Evolutionary conservation across 2,797 vertebrate species (phyloP), one percentile per base, ranked within the genome.

Genomic region (Sebastes reedi): DNA sequence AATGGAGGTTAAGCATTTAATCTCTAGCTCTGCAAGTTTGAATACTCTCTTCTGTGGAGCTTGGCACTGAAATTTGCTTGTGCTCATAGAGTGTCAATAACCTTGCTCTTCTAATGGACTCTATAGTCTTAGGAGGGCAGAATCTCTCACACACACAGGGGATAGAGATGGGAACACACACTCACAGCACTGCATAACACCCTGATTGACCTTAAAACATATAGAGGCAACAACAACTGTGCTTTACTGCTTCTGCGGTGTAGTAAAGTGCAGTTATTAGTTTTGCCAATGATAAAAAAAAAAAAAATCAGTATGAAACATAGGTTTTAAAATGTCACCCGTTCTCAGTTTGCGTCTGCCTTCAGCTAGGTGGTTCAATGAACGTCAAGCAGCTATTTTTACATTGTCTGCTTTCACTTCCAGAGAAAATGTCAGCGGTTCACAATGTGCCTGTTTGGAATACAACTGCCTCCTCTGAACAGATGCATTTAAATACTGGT

Each of bases 401-500:
- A 90, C 86, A 86, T 82, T 29, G 86, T 83, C 84, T 89, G 85
- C 91, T 87, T 90, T 87, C 72, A 55, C 75, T 78, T 81, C 79
- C 78, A 83, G 80, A 80, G 91, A 90, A 95, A 95, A 95, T 95
- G 94, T 95, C 93, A 96, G 87, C 80, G 6, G 78, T 77, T 91
- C 73, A 81, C 84, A 86, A 81, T 81, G 84, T 84, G 87, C 74
- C 72, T 84, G 70, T 85, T 92, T 91, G 89, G 87, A 91, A 83
- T 83, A 81, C 76, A 77, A 92, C 83, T 70, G 84, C 83, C 76
- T 90, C 67, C 75, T 80, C 85, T 54, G 87, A 95, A 82, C 94
- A 95, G 91, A 95, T 94, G 92, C 92, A 91, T 94, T 94, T 93
- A 94, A 93, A 94, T 88, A 93, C 85, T 72, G 87, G 89, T 90